These are phyloP conservation scores for Anastatus disparis DNA, from an alignment of 1,140 invertebrate genomes.

Conservation along the genomic window DNA sequence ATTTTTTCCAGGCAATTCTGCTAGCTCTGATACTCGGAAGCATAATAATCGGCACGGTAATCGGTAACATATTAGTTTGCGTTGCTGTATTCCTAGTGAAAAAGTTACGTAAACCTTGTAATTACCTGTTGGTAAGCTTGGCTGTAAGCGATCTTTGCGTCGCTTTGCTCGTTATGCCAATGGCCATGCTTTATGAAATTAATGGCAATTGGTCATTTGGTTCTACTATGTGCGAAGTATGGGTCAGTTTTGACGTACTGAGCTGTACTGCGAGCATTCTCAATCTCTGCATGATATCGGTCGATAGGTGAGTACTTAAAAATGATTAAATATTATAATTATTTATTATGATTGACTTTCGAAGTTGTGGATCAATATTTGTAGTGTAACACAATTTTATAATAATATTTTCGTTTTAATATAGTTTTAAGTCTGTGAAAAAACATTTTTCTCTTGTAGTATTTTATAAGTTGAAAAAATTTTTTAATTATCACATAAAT, in stretches of 20 bases:
- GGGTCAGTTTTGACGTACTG: slow-evolving; percentile 86
- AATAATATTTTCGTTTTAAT: too few relatives aligned
- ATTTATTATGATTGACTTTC: too few relatives aligned
- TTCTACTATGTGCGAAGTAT: slow-evolving; percentile 83
- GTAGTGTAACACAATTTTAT: too few relatives aligned
- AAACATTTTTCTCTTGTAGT: too few relatives aligned
- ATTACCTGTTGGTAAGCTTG: slow-evolving; percentile 90
- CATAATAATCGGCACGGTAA: slow-evolving; percentile 83
- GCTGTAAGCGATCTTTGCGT: slow-evolving; percentile 90
- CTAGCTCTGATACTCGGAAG: slow-evolving; percentile 78
- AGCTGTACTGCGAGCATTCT: slow-evolving; percentile 90
- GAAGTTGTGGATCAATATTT: too few relatives aligned
- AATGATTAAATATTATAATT: too few relatives aligned
- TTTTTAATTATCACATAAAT: too few relatives aligned
- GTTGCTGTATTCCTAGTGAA: slow-evolving; percentile 88
- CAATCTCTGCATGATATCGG: slow-evolving; percentile 92
- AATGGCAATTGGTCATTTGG: slow-evolving; percentile 88
- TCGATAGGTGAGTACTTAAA: slow-evolving; percentile 76
- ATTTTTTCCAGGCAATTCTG: slow-evolving; percentile 73
- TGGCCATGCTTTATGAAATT: slow-evolving; percentile 84
- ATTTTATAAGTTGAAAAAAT: too few relatives aligned
- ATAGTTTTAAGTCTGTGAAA: too few relatives aligned
- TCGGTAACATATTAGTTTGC: slow-evolving; percentile 91
- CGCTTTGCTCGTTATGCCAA: slow-evolving; percentile 85
- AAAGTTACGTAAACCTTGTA: slow-evolving; percentile 85